phyloP scores from a whole-genome alignment of 1,140 invertebrate species.

The Cydia amplana region DNA sequence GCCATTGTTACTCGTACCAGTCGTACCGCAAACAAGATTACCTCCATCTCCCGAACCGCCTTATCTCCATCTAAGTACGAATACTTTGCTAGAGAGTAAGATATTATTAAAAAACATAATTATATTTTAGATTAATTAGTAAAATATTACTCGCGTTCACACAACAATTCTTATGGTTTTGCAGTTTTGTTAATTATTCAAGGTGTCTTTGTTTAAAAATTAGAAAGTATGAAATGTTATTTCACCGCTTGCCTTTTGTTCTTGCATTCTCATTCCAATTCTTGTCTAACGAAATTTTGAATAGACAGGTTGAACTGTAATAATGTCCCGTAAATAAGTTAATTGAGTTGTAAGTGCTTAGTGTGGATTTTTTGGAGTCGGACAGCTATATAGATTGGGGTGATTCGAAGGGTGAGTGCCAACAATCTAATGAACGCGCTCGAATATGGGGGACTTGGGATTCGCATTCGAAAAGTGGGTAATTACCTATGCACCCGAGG shows the following conservation, averaged over 20 bases:
- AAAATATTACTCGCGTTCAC: constrained; percentile 22
- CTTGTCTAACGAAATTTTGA: not conserved
- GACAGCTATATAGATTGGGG: constrained; percentile 20
- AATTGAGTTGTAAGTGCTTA: constrained; percentile 27
- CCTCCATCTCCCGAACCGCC: constrained; percentile 13
- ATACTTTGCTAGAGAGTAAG: constrained; percentile 20
- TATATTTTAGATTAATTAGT: constrained; percentile 20
- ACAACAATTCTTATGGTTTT: constrained; percentile 19
- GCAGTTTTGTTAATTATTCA: constrained; percentile 32
- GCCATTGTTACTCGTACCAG: constrained; percentile 46
- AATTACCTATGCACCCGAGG: constrained; percentile 50
- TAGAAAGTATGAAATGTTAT: constrained; percentile 26
- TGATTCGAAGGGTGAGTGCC: constrained; percentile 41
- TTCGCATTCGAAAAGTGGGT: constrained; percentile 37
- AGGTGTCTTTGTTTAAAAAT: constrained; percentile 11
- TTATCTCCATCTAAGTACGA: constrained; percentile 28
- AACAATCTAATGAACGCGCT: constrained; percentile 47
- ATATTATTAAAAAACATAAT: constrained; percentile 28
- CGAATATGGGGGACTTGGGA: constrained; percentile 39
- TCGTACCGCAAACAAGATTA: constrained; percentile 38
- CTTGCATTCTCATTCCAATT: constrained; percentile 13
- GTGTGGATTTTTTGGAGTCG: constrained; percentile 16
- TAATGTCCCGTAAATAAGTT: not conserved
- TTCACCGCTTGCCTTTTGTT: constrained; percentile 15
- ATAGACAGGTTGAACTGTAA: not conserved